A percentile compares a stretch with the other conserved stretches of the same genome.
These are phyloP conservation scores for Telmatherina bonti DNA, from an alignment of 2,797 vertebrate genomes.

Conservation along the genomic window DNA sequence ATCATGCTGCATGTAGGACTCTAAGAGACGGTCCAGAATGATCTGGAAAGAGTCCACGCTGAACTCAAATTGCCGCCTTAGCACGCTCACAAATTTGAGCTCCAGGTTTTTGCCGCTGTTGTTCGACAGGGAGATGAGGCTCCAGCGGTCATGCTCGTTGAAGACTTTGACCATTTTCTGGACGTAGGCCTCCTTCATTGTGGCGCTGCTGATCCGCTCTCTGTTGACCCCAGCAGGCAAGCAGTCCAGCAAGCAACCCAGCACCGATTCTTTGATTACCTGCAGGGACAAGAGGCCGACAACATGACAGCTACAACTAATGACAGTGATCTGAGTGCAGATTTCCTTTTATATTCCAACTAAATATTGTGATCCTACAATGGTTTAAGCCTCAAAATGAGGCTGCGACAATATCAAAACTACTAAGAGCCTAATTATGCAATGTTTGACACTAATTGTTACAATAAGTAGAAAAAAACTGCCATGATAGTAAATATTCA, in stretches of 20 bases:
- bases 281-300: slow-evolving; percentile 77
- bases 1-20: slow-evolving; percentile 86
- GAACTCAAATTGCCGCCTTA: slow-evolving; percentile 96
- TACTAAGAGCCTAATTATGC: not conserved
- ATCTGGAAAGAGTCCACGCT: slow-evolving; percentile 99
- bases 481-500: slow-evolving; percentile 5
- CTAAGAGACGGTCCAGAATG: slow-evolving; percentile 90
- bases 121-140: slow-evolving; percentile 97
- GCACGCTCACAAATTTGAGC: slow-evolving; percentile 92
- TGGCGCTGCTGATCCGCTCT: slow-evolving; percentile 92
- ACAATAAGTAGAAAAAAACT: not conserved
- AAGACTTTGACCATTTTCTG: slow-evolving; percentile 99
- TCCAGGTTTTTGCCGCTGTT: slow-evolving; percentile 98
- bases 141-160: slow-evolving; percentile 93
- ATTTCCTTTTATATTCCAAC: slow-evolving; percentile 18
- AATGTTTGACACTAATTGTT: slow-evolving; percentile 8
- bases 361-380: slow-evolving; percentile 9
- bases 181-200: slow-evolving; percentile 96
- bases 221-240: slow-evolving; percentile 93
- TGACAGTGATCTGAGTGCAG: slow-evolving; percentile 19
- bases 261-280: slow-evolving; percentile 92
- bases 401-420: slow-evolving; percentile 10
- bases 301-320: slow-evolving; percentile 51
- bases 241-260: slow-evolving; percentile 91
- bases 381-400: slow-evolving; percentile 17